Percentiles rank a stretch among this genome's conserved stretches.
phyloP scores from a whole-genome alignment of 2,888 invertebrate species.

The Orthosia incerta region DNA sequence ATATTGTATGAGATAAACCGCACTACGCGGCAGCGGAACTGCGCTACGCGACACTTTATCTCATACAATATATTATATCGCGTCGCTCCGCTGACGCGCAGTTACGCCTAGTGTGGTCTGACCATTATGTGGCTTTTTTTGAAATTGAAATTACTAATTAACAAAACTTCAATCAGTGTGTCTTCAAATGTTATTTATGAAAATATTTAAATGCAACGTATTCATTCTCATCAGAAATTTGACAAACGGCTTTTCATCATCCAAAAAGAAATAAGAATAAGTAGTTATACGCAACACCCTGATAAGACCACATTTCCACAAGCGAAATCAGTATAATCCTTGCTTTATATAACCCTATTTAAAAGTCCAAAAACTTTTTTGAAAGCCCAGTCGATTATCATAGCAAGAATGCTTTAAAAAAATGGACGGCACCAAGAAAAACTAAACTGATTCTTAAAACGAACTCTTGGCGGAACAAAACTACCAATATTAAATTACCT shows the following conservation, averaged over 20 bases:
- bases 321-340: not conserved
- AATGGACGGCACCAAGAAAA: not conserved
- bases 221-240: not conserved
- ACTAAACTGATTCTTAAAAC: constrained; percentile 3
- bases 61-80: too few species aligned
- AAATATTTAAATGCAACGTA: not conserved
- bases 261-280: not conserved
- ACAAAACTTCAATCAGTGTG: too few species aligned
- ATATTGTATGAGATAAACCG: too few species aligned
- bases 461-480: constrained; percentile 27
- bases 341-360: not conserved
- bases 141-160: not conserved
- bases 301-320: not conserved
- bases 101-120: too few species aligned
- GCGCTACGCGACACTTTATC: too few species aligned
- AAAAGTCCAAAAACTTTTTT: not conserved
- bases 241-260: not conserved
- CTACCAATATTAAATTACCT: constrained; percentile 56
- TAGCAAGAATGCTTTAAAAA: constrained; percentile 2
- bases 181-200: too few species aligned
- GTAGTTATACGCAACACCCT: not conserved
- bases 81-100: too few species aligned
- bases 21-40: too few species aligned
- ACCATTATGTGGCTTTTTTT: not conserved
- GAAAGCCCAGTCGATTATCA: not conserved